Evolutionary conservation across 1,140 invertebrate genomes (phyloP).

Genomic region (Palaemon carinicauda): DNA sequence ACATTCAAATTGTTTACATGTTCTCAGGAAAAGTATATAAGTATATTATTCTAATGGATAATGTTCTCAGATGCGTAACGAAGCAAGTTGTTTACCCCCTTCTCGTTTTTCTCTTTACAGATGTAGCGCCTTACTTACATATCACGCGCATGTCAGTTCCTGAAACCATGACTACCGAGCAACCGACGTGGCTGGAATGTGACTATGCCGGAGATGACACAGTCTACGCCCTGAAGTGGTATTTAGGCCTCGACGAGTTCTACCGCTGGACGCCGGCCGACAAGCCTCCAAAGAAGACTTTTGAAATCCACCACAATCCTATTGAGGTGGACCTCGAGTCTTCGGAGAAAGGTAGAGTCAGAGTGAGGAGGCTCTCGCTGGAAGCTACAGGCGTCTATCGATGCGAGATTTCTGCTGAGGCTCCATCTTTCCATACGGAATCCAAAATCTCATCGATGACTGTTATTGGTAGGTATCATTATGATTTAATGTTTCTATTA

Average conservation of each 20-base stretch:
- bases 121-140: not conserved
- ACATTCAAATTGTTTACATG: no score
- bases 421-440: not conserved
- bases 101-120: not conserved
- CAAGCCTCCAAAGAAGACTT: not conserved
- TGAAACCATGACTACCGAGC: not conserved
- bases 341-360: not conserved
- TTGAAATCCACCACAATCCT: not conserved
- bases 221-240: not conserved
- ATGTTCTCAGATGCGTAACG: not conserved
- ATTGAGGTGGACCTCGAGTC: not conserved
- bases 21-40: no score
- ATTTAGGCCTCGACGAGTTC: not conserved
- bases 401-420: not conserved
- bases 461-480: not conserved
- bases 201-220: not conserved
- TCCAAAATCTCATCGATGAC: not conserved
- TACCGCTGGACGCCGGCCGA: slow-evolving; percentile 6
- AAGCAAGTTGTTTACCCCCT: not conserved
- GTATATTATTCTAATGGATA: no score
- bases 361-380: not conserved
- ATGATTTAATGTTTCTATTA: no score
- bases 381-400: not conserved
- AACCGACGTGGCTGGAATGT: not conserved
- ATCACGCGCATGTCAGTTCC: not conserved